Evolutionary conservation across 1,140 invertebrate genomes (phyloP), one percentile per base, ranked within the genome.

Genomic region (Microplitis demolitor): DNA sequence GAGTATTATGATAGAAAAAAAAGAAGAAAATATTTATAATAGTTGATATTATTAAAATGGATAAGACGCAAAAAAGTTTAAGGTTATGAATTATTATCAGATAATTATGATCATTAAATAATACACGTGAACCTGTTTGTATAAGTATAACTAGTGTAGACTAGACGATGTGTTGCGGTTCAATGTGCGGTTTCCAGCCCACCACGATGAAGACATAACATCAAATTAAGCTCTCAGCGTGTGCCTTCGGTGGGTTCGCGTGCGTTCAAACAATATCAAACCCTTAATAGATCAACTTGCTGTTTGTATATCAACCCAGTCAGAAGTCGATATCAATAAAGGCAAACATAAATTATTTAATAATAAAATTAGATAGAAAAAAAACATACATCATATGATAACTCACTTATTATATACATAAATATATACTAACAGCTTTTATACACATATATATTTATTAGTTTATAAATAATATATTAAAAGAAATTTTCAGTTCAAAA

Each of bases 241-340:
- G 35, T 72, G 37, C 54, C 58, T 74, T 68, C 66, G 58, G 53
- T 39, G 66, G 35, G 62, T 64, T 77, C 66, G 76, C 76, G 74
- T 77, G 76, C 74, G 16, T 62, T 69, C 67, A 39, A 66, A 67
- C 58, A 60, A 72, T 72, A 72, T 72, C 63, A 8, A 67, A 24
- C 68, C 54, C 37, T 6, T 31, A 61, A 60, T 69, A n/a, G 9
- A 51, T 54, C 16, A 50, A 45, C 68, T 60, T 37, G 35, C 37
- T n/a, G 33, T 69, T 39, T 51, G 8, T n/a, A 13, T 8, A 24
- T 24, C 24, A 24, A 31, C 16, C 16, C 16, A 14, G 8, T 6
- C 24, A 58, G 4, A 31, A 58, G 24, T 45, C 39, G 39, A 45
- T 45, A 45, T 45, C 39, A 45, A 45, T 45, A 45, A 45, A 45